These are phyloP conservation scores for Phortica okadai DNA, from an alignment of 2,888 invertebrate genomes.

Conservation along the genomic window DNA sequence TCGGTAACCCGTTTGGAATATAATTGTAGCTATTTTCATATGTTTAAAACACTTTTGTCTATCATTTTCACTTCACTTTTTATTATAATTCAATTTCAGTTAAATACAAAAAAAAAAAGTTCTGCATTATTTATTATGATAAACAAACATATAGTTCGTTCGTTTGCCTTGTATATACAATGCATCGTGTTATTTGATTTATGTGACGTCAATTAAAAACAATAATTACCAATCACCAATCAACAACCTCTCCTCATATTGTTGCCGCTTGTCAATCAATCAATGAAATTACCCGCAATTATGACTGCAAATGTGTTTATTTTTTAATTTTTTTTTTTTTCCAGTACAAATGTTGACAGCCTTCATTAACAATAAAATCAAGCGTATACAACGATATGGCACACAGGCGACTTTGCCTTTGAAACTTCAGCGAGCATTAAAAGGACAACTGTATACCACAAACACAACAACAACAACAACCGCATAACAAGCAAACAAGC, in stretches of 20 bases:
- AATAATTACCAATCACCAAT: slow-evolving; percentile 25
- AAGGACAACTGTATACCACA: slow-evolving; percentile 62
- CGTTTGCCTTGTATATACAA: no score
- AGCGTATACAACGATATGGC: background rate
- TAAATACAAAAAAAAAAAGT: no score
- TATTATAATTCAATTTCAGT: no score
- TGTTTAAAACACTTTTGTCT: no score
- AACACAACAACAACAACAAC: slow-evolving; percentile 71
- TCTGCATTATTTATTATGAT: no score
- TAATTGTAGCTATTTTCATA: no score
- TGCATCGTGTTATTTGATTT: slow-evolving; percentile 17
- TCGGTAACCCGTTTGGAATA: no score
- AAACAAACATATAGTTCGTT: no score
- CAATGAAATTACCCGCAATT: slow-evolving; percentile 24
- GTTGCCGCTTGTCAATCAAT: slow-evolving; percentile 20
- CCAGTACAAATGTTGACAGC: slow-evolving; percentile 22
- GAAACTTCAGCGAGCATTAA: slow-evolving; percentile 32
- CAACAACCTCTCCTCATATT: slow-evolving; percentile 1
- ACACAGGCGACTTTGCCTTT: background rate
- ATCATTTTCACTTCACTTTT: no score
- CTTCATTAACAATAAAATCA: slow-evolving; percentile 31
- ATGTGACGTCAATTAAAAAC: slow-evolving; percentile 25
- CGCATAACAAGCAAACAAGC: slow-evolving; percentile 68
- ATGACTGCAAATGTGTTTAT: background rate
- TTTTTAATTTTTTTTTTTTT: background rate